phyloP scores from a whole-genome alignment of 2,888 invertebrate genomes.

The Trilocha varians region DNA sequence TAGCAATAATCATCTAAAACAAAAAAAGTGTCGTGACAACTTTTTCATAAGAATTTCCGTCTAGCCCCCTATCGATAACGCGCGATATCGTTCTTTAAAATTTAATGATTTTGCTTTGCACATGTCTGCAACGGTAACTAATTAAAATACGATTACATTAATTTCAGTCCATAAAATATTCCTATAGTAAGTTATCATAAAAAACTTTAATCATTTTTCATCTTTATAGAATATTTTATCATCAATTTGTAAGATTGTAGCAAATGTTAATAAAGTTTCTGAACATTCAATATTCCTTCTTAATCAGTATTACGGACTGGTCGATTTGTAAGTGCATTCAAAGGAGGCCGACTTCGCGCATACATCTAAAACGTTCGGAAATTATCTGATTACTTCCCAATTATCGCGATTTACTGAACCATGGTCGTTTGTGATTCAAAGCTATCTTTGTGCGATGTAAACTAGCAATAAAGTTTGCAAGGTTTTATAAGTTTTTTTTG shows the following conservation, averaged over 20 bases:
- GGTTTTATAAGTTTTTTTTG: background rate
- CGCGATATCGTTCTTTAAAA: no score
- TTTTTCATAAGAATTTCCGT: no score
- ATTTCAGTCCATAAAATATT: no score
- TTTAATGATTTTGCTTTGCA: no score
- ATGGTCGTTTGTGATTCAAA: background rate
- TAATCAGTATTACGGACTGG: background rate
- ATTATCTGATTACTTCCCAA: slow-evolving; percentile 17
- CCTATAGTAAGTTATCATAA: no score
- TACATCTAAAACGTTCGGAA: slow-evolving; percentile 19
- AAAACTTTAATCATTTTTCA: no score
- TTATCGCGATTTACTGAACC: slow-evolving; percentile 13
- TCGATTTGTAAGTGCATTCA: slow-evolving; percentile 8
- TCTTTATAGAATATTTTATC: no score
- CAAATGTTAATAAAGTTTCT: background rate
- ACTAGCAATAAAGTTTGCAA: background rate
- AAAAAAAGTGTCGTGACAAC: no score
- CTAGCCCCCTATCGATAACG: no score
- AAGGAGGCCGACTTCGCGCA: slow-evolving; percentile 6
- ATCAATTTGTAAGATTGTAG: background rate
- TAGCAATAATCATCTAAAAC: no score
- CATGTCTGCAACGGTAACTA: no score
- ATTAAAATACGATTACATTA: no score
- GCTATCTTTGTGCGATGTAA: slow-evolving; percentile 2
- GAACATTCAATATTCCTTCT: background rate